Evolutionary conservation across 2,113 vertebrate species (phyloP).

Genomic region (Megaptera novaeangliae): DNA sequence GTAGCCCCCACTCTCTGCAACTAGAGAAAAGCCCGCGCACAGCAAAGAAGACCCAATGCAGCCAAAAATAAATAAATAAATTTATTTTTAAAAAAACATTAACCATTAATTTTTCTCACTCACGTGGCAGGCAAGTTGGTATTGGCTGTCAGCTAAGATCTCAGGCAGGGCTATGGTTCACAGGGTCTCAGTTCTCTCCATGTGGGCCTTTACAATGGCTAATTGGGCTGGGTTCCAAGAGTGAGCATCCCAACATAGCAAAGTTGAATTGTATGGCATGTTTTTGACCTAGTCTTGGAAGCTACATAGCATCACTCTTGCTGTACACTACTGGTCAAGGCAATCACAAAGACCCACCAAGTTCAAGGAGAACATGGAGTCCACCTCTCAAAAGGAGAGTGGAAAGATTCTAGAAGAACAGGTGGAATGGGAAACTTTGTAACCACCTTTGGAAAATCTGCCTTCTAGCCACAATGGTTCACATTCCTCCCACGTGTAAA

Average conservation of each 20-base stretch:
- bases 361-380: background rate
- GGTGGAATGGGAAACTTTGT: background rate
- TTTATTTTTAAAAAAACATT: background rate
- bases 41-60: no score
- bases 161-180: background rate
- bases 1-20: no score
- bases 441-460: background rate
- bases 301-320: background rate
- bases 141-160: background rate
- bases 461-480: background rate
- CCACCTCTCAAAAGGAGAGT: background rate
- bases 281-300: background rate
- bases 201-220: background rate
- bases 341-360: background rate
- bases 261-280: background rate
- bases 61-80: no score
- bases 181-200: background rate
- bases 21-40: no score
- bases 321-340: background rate
- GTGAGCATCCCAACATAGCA: background rate
- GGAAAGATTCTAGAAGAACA: background rate
- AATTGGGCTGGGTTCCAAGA: background rate
- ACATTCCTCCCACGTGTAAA: background rate
- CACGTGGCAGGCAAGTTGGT: background rate
- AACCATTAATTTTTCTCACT: background rate